Percentiles rank a stretch among this genome's conserved stretches.
Evolutionary conservation across 2,888 invertebrate species (phyloP).

Genomic region (Parnassius apollo): DNA sequence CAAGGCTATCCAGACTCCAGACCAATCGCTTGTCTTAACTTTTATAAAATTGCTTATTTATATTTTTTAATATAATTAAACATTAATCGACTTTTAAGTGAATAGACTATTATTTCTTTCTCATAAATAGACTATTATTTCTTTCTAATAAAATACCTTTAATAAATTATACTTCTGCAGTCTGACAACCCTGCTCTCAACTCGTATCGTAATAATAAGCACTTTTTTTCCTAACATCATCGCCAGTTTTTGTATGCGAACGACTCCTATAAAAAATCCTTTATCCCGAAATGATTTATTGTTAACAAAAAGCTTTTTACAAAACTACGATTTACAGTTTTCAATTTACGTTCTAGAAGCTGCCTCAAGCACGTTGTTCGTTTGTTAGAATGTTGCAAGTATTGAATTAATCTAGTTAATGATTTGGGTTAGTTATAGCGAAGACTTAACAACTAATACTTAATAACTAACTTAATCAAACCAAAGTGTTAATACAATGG

Average conservation of each 20-base stretch:
- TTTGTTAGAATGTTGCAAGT: not conserved
- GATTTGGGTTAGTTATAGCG: not conserved
- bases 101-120: too few species aligned
- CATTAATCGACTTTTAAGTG: too few species aligned
- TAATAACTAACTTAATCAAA: not conserved
- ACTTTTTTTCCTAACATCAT: slow-evolving; percentile 4
- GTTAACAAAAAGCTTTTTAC: slow-evolving; percentile 17
- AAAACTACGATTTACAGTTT: slow-evolving; percentile 3
- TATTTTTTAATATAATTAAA: too few species aligned
- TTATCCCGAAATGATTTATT: slow-evolving; percentile 13
- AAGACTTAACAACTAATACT: not conserved
- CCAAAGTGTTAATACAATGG: too few species aligned
- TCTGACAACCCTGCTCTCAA: not conserved
- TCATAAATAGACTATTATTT: too few species aligned
- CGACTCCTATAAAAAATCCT: slow-evolving; percentile 20
- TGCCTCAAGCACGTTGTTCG: not conserved
- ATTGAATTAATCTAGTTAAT: not conserved
- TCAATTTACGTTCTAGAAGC: slow-evolving; percentile 13
- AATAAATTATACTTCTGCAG: not conserved
- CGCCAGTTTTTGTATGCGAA: slow-evolving; percentile 17
- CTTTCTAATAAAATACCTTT: too few species aligned
- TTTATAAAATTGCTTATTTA: not conserved
- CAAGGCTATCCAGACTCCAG: not conserved
- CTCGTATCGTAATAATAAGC: slow-evolving; percentile 9
- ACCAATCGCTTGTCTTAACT: not conserved